Percentiles rank a stretch among this genome's conserved stretches.
phyloP scores from a whole-genome alignment of 2,888 invertebrate genomes.

The Synanthedon vespiformis region DNA sequence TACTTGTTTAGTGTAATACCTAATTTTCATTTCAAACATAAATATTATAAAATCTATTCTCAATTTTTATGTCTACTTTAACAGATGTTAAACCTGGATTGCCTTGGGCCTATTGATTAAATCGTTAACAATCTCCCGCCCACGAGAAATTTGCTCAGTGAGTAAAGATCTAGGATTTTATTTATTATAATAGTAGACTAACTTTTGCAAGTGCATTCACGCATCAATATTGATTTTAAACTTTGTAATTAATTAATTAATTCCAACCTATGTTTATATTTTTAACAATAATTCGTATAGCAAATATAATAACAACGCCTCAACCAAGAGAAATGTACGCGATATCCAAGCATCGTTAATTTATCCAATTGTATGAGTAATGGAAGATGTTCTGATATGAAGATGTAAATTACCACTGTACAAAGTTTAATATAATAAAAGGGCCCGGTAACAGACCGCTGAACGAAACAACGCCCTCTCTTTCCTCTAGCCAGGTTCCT shows the following conservation, averaged over 20 bases:
- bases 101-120: conserved; percentile 24
- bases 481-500: conserved; percentile 33
- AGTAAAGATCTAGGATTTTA: not conserved
- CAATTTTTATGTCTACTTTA: not conserved
- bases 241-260: no score
- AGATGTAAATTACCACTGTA: conserved; percentile 8
- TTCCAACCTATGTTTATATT: no score
- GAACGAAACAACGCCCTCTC: conserved; percentile 46
- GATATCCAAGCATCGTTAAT: not conserved
- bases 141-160: conserved; percentile 9
- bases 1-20: no score
- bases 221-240: no score
- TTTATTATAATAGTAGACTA: no score
- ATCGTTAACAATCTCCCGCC: conserved; percentile 14
- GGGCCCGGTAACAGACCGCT: conserved; percentile 39
- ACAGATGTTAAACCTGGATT: conserved; percentile 4
- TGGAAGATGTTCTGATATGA: not conserved
- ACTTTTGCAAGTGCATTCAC: no score
- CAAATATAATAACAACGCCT: conserved; percentile 9
- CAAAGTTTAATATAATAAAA: conserved; percentile 49
- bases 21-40: no score
- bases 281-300: no score
- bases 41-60: not conserved
- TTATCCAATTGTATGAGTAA: not conserved
- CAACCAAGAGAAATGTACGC: conserved; percentile 11